Evolutionary conservation across 2,888 invertebrate genomes (phyloP).

Genomic region (Acleris laterana): DNA sequence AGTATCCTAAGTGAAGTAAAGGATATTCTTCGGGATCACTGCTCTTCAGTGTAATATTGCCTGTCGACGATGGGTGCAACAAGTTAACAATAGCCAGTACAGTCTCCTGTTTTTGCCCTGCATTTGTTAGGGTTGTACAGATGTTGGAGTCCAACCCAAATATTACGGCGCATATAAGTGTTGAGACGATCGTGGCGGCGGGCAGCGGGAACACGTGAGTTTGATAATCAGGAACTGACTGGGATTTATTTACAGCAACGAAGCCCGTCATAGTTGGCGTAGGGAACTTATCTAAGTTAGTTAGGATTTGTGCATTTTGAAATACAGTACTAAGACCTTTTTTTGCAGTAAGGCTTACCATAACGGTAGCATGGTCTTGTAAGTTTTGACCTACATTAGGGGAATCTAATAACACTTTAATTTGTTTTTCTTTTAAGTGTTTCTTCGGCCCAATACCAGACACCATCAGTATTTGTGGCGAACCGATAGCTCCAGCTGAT

Average conservation of each 20-base stretch:
- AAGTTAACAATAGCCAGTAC: no score
- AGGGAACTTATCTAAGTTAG: slow-evolving; percentile 2
- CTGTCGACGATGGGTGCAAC: slow-evolving; percentile 2
- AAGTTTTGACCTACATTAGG: slow-evolving; percentile 36
- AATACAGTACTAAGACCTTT: not conserved
- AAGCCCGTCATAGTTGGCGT: not conserved
- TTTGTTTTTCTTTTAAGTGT: slow-evolving; percentile 21
- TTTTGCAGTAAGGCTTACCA: slow-evolving; percentile 8
- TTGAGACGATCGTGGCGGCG: no score
- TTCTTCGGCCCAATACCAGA: slow-evolving; percentile 34
- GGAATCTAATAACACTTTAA: slow-evolving; percentile 24
- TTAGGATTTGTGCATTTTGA: not conserved
- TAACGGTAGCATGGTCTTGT: slow-evolving; percentile 22
- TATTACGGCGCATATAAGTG: no score
- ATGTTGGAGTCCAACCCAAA: no score
- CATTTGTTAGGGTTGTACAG: no score
- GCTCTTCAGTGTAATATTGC: slow-evolving; percentile 7
- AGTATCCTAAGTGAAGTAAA: slow-evolving; percentile 3
- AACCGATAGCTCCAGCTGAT: slow-evolving; percentile 29
- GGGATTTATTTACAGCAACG: no score
- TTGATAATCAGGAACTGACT: no score
- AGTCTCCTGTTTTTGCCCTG: no score
- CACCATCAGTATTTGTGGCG: slow-evolving; percentile 32
- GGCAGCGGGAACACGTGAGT: no score
- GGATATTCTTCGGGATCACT: slow-evolving; percentile 6